phyloP scores from a whole-genome alignment of 2,797 vertebrate species.

The Monodelphis domestica region DNA sequence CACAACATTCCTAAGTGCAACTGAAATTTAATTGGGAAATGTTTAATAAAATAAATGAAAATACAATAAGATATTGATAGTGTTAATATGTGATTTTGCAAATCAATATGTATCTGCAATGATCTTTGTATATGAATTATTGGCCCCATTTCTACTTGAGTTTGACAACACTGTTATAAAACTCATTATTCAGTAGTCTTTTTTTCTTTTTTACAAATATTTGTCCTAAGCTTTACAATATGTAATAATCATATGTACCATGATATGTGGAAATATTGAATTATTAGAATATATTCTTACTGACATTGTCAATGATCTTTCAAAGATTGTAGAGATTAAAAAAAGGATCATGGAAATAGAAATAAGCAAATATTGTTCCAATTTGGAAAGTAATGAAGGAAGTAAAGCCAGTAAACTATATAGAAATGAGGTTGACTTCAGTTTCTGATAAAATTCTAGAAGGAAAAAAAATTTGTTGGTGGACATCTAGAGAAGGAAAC shows the following conservation, averaged over 20 bases:
- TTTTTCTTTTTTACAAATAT: not conserved
- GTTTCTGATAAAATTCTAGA: not conserved
- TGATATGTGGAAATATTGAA: not conserved
- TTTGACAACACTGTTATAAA: not conserved
- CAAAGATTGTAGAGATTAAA: not conserved
- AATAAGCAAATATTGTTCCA: not conserved
- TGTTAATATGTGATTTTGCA: not conserved
- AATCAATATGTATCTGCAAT: not conserved
- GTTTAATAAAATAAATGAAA: too few relatives aligned
- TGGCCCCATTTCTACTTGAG: not conserved
- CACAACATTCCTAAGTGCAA: too few relatives aligned
- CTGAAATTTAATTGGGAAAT: not conserved
- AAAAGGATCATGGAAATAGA: not conserved
- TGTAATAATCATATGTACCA: not conserved
- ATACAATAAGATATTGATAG: not conserved
- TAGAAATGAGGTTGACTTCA: not conserved
- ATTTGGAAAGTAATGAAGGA: too few relatives aligned
- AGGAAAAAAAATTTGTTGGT: not conserved
- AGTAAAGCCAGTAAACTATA: not conserved
- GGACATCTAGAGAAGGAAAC: too few relatives aligned
- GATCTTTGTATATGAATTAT: not conserved
- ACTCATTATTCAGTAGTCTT: not conserved
- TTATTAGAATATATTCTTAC: not conserved
- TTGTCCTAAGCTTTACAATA: too few relatives aligned
- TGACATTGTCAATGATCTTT: not conserved